A percentile compares a stretch with the other conserved stretches of the same genome.
phyloP scores from a whole-genome alignment of 2,797 vertebrate genomes.

The Petrocephalus schoutedeni region DNA sequence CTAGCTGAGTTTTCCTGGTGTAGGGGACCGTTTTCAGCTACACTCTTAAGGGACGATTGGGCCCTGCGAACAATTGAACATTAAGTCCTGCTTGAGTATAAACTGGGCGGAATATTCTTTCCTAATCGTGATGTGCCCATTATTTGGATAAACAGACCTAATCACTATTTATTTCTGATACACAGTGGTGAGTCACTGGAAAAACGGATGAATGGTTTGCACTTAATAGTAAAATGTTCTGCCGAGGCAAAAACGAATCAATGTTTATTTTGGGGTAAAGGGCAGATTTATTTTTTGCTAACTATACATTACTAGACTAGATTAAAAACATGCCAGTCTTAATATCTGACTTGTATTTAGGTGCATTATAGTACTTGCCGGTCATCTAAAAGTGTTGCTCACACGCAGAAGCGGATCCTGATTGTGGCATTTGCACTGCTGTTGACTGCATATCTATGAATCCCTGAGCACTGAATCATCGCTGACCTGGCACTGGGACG shows the following conservation, averaged over 20 bases:
- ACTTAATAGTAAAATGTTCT: background rate
- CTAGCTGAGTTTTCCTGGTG: background rate
- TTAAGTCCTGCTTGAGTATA: background rate
- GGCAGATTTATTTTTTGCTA: background rate
- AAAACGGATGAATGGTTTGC: background rate
- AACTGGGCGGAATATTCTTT: background rate
- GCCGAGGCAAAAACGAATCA: background rate
- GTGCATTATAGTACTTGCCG: background rate
- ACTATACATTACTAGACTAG: background rate
- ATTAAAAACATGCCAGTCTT: background rate
- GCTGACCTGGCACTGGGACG: background rate
- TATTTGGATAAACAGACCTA: background rate
- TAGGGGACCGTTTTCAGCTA: background rate
- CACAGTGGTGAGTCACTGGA: background rate
- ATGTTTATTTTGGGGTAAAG: background rate
- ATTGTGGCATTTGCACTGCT: conserved; percentile 1
- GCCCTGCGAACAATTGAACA: background rate
- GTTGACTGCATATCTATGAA: conserved; percentile 11
- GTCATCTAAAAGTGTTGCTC: background rate
- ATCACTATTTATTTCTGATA: conserved; percentile 12
- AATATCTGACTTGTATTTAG: background rate
- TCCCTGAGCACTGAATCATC: conserved; percentile 13
- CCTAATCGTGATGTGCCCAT: background rate
- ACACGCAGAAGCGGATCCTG: background rate
- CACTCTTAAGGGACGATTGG: background rate